Evolutionary conservation across 2,888 invertebrate genomes (phyloP), one percentile per base, ranked within the genome.

Genomic region (Cantharis nigra): DNA sequence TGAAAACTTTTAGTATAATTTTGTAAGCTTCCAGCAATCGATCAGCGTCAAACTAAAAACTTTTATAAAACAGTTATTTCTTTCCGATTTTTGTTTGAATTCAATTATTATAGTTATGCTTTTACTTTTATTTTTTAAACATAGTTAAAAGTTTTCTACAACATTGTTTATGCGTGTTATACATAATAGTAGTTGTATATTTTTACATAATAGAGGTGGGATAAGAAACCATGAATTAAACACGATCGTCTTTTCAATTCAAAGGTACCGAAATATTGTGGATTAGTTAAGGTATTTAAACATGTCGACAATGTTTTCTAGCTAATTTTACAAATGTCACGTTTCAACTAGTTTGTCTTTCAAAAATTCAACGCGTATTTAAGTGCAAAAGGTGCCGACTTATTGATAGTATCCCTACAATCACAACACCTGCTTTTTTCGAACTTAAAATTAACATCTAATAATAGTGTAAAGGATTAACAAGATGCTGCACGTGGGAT

Each of bases 1-100:
- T 73, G 74, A 62, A 64, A 74, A 71, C 74, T 74, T 75, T 78
- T 74, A 75, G 74, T 74, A 72, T 78, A 78, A 78, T 75, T 78
- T 74, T 67, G 20, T 20, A 23, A 74, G 71, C 69, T 69, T 78
- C 49, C 70, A 75, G 63, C 74, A 74, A 77, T 77, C 77, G 77
- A 77, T 77, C 77, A 77, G 71, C 26, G 77, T 77, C 77, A 77
- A 74, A 71, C 49, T 70, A 74, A 33, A 64, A 69, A 71, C 69
- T 71, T 77, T 49, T 49, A 67, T 74, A 63, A 71, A 67, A 28
- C n/a, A 70, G 70, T 74, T 64, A 74, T 62, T 70, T 71, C 33
- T 64, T 63, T 28, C 30, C 70, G 67, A 69, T 20, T 77, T 72
- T 70, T 28, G 63, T 65, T 70, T 69, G 18, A 70, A 18, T 28